Evolutionary conservation across 2,888 invertebrate genomes (phyloP).

Genomic region (Leptura quadrifasciata): DNA sequence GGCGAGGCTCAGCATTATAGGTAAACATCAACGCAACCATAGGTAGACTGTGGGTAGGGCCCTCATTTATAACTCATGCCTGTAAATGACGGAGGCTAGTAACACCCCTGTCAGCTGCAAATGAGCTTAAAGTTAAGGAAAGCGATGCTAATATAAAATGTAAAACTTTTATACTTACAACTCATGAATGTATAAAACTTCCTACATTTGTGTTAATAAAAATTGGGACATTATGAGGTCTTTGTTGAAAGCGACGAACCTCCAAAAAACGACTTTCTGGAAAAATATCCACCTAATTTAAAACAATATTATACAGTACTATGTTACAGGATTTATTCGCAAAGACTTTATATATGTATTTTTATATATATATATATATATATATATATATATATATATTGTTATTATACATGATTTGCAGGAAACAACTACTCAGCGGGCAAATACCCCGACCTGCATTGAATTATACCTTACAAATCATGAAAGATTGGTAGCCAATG

Average conservation of each 20-base stretch:
- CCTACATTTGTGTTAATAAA: background rate
- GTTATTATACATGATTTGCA: too few species aligned
- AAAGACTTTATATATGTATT: too few species aligned
- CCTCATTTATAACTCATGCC: constrained; percentile 35
- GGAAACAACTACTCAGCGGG: too few species aligned
- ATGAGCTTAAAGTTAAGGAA: constrained; percentile 36
- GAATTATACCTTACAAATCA: too few species aligned
- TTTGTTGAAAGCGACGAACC: background rate
- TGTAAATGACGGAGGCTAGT: constrained; percentile 30
- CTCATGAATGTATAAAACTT: constrained; percentile 9
- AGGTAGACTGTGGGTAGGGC: constrained; percentile 17
- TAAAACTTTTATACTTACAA: constrained; percentile 19
- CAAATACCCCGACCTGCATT: too few species aligned
- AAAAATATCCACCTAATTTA: too few species aligned
- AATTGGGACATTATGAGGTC: background rate
- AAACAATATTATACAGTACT: too few species aligned
- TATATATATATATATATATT: too few species aligned
- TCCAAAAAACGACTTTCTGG: background rate
- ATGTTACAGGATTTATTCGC: too few species aligned
- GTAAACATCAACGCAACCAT: constrained; percentile 32
- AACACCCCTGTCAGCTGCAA: constrained; percentile 40
- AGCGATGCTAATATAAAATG: constrained; percentile 24
- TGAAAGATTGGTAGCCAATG: too few species aligned
- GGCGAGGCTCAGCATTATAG: constrained; percentile 30
- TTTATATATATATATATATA: too few species aligned